Percentiles rank a stretch among this genome's conserved stretches.
Evolutionary conservation across 2,113 vertebrate species (phyloP).

Genomic region (Rhagologus leucostigma): DNA sequence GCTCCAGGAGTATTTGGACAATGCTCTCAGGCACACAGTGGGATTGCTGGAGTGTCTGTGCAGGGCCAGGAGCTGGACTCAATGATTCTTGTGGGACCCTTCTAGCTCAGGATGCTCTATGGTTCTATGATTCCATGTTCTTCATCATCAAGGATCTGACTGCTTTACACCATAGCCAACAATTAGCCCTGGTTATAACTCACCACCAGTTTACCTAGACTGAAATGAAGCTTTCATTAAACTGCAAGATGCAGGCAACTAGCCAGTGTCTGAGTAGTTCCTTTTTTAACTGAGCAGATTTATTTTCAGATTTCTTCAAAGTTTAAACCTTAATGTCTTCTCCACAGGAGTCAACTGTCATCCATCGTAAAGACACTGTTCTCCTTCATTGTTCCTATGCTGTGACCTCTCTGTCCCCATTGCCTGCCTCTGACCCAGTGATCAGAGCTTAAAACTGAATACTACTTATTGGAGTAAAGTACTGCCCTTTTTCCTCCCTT

Average conservation of each 20-base stretch:
- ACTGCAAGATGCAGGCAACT: background rate
- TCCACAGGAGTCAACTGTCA: background rate
- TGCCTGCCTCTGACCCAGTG: background rate
- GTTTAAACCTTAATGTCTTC: background rate
- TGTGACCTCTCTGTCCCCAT: background rate
- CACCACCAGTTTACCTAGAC: background rate
- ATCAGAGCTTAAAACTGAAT: background rate
- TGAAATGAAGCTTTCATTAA: background rate
- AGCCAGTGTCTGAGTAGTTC: background rate
- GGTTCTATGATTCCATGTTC: background rate
- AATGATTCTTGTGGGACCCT: background rate
- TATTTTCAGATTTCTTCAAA: background rate
- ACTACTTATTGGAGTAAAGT: rapidly evolving
- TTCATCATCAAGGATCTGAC: background rate
- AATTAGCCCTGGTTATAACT: background rate
- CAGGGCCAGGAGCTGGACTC: background rate
- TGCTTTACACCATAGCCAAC: background rate
- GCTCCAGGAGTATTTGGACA: background rate
- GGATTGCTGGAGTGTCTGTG: background rate
- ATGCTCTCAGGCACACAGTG: rapidly evolving
- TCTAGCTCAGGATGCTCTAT: background rate
- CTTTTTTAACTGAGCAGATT: background rate
- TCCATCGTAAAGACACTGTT: background rate
- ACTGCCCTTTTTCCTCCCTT: background rate
- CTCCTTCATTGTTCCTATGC: background rate